phyloP scores from a whole-genome alignment of 1,140 invertebrate genomes.

The Papilio helenus region DNA sequence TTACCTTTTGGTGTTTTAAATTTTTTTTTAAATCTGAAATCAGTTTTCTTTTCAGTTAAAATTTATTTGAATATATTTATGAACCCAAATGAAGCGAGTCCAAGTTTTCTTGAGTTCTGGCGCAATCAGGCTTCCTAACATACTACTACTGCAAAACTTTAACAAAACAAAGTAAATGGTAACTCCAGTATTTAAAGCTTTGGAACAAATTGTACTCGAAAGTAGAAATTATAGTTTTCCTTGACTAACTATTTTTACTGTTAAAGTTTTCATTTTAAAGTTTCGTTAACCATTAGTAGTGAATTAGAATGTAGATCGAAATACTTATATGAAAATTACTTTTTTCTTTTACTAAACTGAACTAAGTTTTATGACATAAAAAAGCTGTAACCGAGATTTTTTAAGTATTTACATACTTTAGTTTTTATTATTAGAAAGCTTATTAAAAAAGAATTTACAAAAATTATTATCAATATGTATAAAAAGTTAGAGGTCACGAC shows the following conservation, averaged over 20 bases:
- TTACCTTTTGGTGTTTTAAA: too few relatives aligned
- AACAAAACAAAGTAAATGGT: conserved; percentile 26
- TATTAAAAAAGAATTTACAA: too few relatives aligned
- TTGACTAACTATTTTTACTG: neutral
- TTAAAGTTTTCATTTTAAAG: neutral
- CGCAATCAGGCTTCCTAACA: conserved; percentile 13
- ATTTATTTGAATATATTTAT: neutral
- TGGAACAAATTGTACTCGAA: neutral
- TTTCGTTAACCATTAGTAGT: neutral
- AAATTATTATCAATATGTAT: too few relatives aligned
- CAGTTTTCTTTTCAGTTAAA: neutral
- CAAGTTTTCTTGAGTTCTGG: neutral
- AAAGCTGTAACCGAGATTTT: too few relatives aligned
- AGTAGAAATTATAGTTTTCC: conserved; percentile 1
- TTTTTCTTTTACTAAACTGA: neutral
- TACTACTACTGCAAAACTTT: conserved; percentile 1
- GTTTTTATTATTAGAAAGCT: too few relatives aligned
- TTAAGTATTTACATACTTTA: too few relatives aligned
- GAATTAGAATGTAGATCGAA: neutral
- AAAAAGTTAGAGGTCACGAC: too few relatives aligned
- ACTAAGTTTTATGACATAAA: neutral
- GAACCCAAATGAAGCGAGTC: neutral
- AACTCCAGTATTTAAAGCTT: conserved; percentile 21
- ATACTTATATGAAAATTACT: neutral
- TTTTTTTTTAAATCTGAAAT: neutral